These are phyloP conservation scores for Dynastes hyllus DNA, from an alignment of 2,888 invertebrate species.

Conservation along the genomic window DNA sequence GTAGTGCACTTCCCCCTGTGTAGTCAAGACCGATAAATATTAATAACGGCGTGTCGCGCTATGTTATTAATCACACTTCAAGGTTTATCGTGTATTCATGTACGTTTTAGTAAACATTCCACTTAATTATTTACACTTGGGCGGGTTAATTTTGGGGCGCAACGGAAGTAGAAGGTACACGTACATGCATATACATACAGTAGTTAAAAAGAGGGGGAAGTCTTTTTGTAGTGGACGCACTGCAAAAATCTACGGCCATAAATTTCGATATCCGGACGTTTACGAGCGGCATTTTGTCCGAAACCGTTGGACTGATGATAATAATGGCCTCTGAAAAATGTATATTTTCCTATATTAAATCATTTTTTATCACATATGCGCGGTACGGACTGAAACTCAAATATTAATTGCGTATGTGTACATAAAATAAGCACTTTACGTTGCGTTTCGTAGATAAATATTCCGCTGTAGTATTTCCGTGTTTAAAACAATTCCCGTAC, in stretches of 20 bases:
- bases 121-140: constrained; percentile 48
- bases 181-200: neutral
- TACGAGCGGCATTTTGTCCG: constrained; percentile 45
- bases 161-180: constrained; percentile 35
- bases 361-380: constrained; percentile 43
- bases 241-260: constrained; percentile 29
- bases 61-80: constrained; percentile 44
- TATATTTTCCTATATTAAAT: constrained; percentile 44
- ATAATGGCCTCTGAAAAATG: constrained; percentile 37
- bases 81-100: constrained; percentile 47
- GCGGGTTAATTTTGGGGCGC: constrained; percentile 37
- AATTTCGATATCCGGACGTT: constrained; percentile 42
- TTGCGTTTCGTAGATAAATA: neutral
- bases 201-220: neutral
- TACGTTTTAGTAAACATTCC: constrained; percentile 44
- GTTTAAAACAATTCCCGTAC: neutral
- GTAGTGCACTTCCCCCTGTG: constrained; percentile 25
- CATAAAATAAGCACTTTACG: constrained; percentile 15
- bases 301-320: constrained; percentile 44
- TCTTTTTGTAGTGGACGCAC: constrained; percentile 38
- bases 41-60: constrained; percentile 41
- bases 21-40: constrained; percentile 44
- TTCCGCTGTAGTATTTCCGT: neutral
- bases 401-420: constrained; percentile 32
- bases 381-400: constrained; percentile 22